Evolutionary conservation across 2,797 vertebrate species (phyloP), one percentile per base, ranked within the genome.

Genomic region (Centroberyx gerrardi): DNA sequence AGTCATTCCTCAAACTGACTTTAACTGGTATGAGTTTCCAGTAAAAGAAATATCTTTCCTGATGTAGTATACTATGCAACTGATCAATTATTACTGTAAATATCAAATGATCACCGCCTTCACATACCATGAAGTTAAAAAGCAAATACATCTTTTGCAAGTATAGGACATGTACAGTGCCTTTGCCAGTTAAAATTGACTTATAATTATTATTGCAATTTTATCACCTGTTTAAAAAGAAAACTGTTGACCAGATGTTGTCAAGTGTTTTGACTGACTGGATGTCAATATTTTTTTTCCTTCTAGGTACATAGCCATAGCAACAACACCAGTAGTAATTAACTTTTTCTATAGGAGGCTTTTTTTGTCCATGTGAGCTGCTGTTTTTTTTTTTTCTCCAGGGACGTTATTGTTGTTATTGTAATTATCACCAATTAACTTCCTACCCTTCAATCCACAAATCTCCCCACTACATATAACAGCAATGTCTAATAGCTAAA

Each of bases 401-500:
- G 38, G 10, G 12, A 31, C 54, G 54, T 72, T 53, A 44, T 61
- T 81, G 60, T 84, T 74, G 18, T 70, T 79, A 68, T 68, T 86
- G 40, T 17, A 78, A 66, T 82, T 83, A 80, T 88, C 74, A 71
- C 62, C 74, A 80, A 72, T 88, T 87, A 84, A 61, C 56, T 33
- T 64, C 54, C 72, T 22, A 46, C 52, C 51, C 53, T 38, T 86
- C 84, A 79, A 67, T 90, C 86, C 78, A 51, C 75, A 83, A 78
- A 80, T 82, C 72, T 80, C 63, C 55, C 49, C 10, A n/a, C 80
- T 85, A 83, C 68, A 72, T 88, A 86, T 80, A 82, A 78, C 70
- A 72, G 72, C 12, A 14, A 63, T n/a, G 42, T 87, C 86, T 90
- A 90, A 90, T 84, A 74, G 86, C 72, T 90, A 88, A 88, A 92